Evolutionary conservation across 1,140 invertebrate species (phyloP), one percentile per base, ranked within the genome.

Genomic region (Subanguina moxae): DNA sequence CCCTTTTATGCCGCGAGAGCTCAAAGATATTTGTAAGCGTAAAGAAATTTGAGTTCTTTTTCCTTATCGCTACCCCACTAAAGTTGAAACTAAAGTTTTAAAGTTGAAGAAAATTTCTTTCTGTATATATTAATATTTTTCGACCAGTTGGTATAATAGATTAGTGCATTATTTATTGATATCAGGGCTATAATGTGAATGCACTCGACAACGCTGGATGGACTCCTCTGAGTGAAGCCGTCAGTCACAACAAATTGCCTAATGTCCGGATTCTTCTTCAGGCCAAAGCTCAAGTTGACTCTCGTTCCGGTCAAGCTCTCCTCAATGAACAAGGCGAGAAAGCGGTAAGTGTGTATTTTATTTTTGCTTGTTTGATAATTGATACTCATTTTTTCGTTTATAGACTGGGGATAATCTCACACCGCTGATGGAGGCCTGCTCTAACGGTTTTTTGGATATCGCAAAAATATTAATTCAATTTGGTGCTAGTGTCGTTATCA

Each of bases 181-280:
- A 38, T 38, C 32, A 38, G 58, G 58, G 58, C 21, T 61, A 61
- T 21, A 61, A 61, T 28, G 58, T 61, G n/a, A 61, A 61, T 28
- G 58, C 58, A 19, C n/a, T 21, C 8, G 58, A 61, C 27, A 32
- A 61, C 27, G 58, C 19, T 13, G 58, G 58, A 25, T 61, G 58
- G 58, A 61, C 58, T 25, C 58, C 58, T 61, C 28, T 61, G n/a
- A 61, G 58, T 61, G 58, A 61, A 43, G 58, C 58, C 27, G 58
- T 61, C 19, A 5, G 5, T 13, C n/a, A 28, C 8, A 21, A 28
- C 13, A 25, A 61, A 8, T 43, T 61, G 27, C 27, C 28, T 13
- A 30, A 25, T 25, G 58, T 43, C 19, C 58, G 58, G 8, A 8
- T 32, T 61, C 58, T 61, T 61, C 58, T 61, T 8, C 58, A 61